Evolutionary conservation across 2,888 invertebrate species (phyloP).

Genomic region (Smittia aterrima): DNA sequence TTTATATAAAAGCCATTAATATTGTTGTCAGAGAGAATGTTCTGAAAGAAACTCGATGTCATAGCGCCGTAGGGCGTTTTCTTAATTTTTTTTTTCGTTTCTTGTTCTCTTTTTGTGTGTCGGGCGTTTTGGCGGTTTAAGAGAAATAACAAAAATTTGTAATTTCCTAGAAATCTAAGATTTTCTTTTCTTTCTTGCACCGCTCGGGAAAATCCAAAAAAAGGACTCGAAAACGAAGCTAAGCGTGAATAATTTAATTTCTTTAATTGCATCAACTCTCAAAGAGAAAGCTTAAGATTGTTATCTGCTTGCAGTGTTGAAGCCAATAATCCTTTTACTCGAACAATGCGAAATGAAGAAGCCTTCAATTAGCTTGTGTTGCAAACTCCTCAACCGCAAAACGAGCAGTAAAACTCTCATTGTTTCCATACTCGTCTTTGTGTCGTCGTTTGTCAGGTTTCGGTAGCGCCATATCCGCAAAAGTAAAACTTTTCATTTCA

Average conservation of each 20-base stretch:
- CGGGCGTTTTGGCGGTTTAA: conserved; percentile 32
- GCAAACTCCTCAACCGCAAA: background rate
- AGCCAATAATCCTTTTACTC: background rate
- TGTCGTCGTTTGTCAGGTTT: background rate
- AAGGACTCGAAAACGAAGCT: conserved; percentile 5
- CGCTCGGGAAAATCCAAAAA: background rate
- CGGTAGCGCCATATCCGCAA: conserved; percentile 40
- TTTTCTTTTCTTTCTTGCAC: background rate
- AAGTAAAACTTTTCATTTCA: conserved; percentile 6
- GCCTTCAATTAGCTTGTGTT: background rate
- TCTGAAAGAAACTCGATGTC: conserved; percentile 31
- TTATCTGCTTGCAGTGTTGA: background rate
- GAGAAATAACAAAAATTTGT: conserved; percentile 3
- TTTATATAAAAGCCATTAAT: conserved; percentile 42
- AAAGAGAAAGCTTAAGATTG: conserved; percentile 6
- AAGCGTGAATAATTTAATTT: conserved; percentile 29
- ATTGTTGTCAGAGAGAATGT: conserved; percentile 41
- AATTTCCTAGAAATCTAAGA: background rate
- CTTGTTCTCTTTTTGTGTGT: conserved; percentile 20
- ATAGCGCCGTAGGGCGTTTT: conserved; percentile 38
- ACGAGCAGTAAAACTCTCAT: background rate
- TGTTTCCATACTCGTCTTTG: background rate
- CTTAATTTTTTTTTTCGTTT: conserved; percentile 37
- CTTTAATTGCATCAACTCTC: conserved; percentile 11
- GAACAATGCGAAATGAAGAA: conserved; percentile 1